Evolutionary conservation across 2,888 invertebrate species (phyloP).

Genomic region (Hirtodrosophila duncani): DNA sequence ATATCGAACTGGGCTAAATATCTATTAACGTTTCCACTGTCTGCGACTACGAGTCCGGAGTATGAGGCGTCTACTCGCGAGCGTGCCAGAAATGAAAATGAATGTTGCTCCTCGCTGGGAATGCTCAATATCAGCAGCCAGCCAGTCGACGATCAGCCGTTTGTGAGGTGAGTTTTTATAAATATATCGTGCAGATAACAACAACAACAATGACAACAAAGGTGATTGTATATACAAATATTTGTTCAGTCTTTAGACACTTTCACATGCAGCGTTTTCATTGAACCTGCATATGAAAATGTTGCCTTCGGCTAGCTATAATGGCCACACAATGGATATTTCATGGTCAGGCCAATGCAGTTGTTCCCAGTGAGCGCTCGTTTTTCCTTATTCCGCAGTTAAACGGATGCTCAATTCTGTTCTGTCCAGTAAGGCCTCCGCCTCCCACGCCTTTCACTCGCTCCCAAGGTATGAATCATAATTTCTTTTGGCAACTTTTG

Average conservation of each 20-base stretch:
- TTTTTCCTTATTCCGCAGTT: no score
- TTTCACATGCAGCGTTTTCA: slow-evolving; percentile 35
- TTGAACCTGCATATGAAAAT: slow-evolving; percentile 34
- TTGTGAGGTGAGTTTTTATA: slow-evolving; percentile 71
- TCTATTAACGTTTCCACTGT: slow-evolving; percentile 24
- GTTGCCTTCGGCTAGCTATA: not conserved
- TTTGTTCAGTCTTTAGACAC: slow-evolving; percentile 40
- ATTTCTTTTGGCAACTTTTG: no score
- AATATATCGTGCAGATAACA: slow-evolving; percentile 57
- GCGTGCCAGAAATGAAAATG: slow-evolving; percentile 73
- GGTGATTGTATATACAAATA: slow-evolving; percentile 32
- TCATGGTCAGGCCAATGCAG: no score
- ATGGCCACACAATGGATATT: no score
- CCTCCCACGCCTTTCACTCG: no score
- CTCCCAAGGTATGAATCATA: no score
- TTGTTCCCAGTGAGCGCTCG: no score
- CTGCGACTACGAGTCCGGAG: slow-evolving; percentile 36
- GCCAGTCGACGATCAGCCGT: slow-evolving; percentile 67
- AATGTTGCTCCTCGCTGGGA: slow-evolving; percentile 42
- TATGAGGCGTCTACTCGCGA: slow-evolving; percentile 75
- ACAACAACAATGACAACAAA: slow-evolving; percentile 27
- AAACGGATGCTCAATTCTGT: no score
- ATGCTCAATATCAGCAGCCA: slow-evolving; percentile 8
- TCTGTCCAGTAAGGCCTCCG: no score
- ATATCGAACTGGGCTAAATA: slow-evolving; percentile 38